Evolutionary conservation across 2,797 vertebrate species (phyloP).

Genomic region (Dromococcyx pavoninus): DNA sequence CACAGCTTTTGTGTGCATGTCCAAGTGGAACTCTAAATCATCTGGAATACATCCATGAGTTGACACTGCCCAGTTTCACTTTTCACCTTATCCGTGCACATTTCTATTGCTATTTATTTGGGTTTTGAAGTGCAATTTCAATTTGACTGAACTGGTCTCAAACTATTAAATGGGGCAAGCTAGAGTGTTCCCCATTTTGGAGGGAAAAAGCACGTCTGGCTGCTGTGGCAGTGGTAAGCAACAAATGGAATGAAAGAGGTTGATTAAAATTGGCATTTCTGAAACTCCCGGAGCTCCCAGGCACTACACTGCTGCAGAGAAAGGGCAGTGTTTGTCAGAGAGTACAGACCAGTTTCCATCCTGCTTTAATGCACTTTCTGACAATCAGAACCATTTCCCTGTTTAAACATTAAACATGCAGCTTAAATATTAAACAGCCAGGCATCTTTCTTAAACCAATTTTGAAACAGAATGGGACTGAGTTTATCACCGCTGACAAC

Average conservation of each 20-base stretch:
- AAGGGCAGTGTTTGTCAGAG: not conserved
- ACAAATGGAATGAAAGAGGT: not conserved
- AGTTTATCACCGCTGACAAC: not conserved
- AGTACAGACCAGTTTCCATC: conserved; percentile 6
- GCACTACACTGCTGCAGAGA: not conserved
- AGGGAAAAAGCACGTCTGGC: not conserved
- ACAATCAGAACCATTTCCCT: conserved; percentile 40
- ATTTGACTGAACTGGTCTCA: not conserved
- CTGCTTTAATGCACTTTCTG: conserved; percentile 36
- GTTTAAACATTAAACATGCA: conserved; percentile 59
- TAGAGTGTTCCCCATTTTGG: not conserved
- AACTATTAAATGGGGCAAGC: not conserved
- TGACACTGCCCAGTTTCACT: rapidly evolving
- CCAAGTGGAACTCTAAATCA: not conserved
- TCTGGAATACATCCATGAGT: rapidly evolving
- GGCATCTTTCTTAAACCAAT: conserved; percentile 39
- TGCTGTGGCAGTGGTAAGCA: not conserved
- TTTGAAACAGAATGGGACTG: not conserved
- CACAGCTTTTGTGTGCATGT: not conserved
- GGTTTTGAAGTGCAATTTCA: not conserved
- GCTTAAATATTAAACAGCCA: conserved; percentile 62
- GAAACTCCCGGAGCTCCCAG: not conserved
- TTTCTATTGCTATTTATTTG: not conserved
- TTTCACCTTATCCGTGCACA: rapidly evolving
- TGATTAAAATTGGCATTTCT: conserved; percentile 55